phyloP scores from a whole-genome alignment of 1,140 invertebrate species.

The Camponotus pennsylvanicus region DNA sequence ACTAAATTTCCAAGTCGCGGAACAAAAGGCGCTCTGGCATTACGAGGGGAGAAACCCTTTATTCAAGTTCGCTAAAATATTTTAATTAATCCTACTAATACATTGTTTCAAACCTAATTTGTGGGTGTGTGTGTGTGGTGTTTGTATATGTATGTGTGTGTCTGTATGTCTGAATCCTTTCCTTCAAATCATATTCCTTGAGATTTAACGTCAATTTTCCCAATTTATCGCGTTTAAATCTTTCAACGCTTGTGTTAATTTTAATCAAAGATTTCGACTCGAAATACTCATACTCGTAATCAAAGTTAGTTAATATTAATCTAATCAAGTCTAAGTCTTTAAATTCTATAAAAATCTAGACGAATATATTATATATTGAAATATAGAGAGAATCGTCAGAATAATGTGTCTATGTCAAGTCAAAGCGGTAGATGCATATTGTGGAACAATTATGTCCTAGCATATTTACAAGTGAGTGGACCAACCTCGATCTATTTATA shows the following conservation, averaged over 20 bases:
- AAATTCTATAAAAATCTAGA: constrained; percentile 9
- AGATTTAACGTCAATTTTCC: neutral
- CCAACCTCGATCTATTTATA: constrained; percentile 66
- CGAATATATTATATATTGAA: neutral
- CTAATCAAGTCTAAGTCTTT: neutral
- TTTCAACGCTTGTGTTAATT: constrained; percentile 9
- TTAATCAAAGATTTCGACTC: constrained; percentile 5
- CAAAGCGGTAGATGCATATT: constrained; percentile 45
- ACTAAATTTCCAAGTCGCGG: constrained; percentile 33
- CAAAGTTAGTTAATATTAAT: constrained; percentile 37
- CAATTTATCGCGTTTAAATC: neutral
- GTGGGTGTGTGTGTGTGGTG: too few relatives aligned
- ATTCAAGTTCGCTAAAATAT: constrained; percentile 21
- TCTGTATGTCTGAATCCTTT: too few relatives aligned
- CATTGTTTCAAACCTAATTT: constrained; percentile 22
- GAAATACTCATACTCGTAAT: constrained; percentile 25
- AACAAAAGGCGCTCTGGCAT: constrained; percentile 10
- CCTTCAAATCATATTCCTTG: neutral
- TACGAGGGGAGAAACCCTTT: neutral
- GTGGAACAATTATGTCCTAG: constrained; percentile 52
- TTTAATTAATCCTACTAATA: constrained; percentile 23
- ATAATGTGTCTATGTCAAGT: constrained; percentile 18
- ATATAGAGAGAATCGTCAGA: constrained; percentile 6
- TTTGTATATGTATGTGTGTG: too few relatives aligned
- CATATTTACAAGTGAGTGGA: constrained; percentile 64